These are phyloP conservation scores for Aldabrachelys gigantea DNA, from an alignment of 2,113 vertebrate genomes.

Conservation along the genomic window DNA sequence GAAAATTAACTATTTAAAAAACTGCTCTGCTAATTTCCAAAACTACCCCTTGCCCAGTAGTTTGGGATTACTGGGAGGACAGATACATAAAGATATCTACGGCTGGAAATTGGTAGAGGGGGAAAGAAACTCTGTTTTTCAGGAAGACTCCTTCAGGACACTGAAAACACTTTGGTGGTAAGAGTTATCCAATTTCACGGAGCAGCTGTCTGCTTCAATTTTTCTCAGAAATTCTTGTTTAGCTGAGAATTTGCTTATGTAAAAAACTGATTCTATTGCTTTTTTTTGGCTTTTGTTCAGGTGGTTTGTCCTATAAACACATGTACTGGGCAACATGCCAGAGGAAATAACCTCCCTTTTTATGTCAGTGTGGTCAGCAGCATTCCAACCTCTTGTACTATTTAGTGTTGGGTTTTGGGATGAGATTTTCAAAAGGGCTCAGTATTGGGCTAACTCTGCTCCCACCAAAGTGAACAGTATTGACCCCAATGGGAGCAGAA, in stretches of 20 bases:
- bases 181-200: neutral
- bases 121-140: neutral
- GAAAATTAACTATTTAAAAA: neutral
- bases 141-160: neutral
- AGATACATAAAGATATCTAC: neutral
- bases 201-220: neutral
- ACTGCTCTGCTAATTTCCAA: neutral
- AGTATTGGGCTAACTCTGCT: neutral
- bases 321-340: neutral
- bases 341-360: constrained; percentile 28
- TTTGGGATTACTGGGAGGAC: neutral
- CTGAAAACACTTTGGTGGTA: neutral
- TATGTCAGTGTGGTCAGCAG: neutral
- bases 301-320: constrained; percentile 17
- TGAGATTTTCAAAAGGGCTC: neutral
- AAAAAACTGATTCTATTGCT: neutral
- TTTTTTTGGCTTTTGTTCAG: constrained; percentile 16
- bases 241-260: neutral
- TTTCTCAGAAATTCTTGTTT: neutral
- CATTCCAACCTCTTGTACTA: neutral
- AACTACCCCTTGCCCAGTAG: neutral
- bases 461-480: neutral
- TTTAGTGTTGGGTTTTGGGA: neutral
- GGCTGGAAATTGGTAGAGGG: neutral
- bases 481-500: neutral